Conservation (phyloP, 2,797 vertebrate genomes). For the Emys orbicularis region DNA sequence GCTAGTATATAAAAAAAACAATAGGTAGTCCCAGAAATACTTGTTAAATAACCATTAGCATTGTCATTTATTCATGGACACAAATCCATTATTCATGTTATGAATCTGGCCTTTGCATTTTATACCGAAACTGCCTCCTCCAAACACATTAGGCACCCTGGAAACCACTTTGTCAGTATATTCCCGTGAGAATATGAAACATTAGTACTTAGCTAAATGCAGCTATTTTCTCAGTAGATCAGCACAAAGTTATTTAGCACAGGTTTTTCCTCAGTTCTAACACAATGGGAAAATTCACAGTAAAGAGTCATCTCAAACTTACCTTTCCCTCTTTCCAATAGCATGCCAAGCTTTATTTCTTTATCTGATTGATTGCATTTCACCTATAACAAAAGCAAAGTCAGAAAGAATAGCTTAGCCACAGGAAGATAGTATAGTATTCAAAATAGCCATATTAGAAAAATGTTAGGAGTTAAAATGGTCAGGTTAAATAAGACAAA, state of each 20-base stretch:
- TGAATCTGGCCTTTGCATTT: not conserved
- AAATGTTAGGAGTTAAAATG: not conserved
- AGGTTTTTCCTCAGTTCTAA: not conserved
- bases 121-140: not conserved
- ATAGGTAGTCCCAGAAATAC: not conserved
- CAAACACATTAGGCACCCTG: not conserved
- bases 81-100: not conserved
- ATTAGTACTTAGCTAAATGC: not conserved
- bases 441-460: not conserved
- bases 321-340: not conserved
- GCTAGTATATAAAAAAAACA: not conserved
- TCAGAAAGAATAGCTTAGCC: not conserved
- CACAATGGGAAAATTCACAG: not conserved
- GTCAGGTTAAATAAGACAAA: not conserved
- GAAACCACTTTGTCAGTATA: not conserved
- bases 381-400: not conserved
- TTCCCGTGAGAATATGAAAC: accelerated
- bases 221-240: not conserved
- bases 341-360: not conserved
- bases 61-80: not conserved
- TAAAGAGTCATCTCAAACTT: not conserved
- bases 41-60: not conserved
- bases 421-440: not conserved
- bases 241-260: not conserved
- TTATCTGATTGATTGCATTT: not conserved